Percentiles rank a stretch among this genome's conserved stretches.
phyloP scores from a whole-genome alignment of 2,888 invertebrate species.

The Drosophila pegasa region DNA sequence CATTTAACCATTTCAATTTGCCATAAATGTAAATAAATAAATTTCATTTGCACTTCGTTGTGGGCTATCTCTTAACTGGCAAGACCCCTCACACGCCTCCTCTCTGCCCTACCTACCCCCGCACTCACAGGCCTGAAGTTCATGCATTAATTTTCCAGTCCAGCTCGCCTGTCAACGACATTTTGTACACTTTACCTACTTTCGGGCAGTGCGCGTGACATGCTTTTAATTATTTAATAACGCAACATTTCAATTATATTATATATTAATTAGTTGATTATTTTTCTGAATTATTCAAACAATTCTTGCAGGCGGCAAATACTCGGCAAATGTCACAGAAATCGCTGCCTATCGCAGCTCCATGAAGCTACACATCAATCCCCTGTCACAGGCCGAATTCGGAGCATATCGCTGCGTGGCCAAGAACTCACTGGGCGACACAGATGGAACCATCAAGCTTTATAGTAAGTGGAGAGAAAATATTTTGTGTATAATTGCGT shows the following conservation, averaged over 20 bases:
- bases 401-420: slow-evolving; percentile 93
- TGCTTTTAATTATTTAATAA: slow-evolving; percentile 72
- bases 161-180: slow-evolving; percentile 65
- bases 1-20: slow-evolving; percentile 32
- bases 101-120: too few relatives aligned
- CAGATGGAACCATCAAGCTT: slow-evolving; percentile 92
- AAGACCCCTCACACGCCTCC: slow-evolving; percentile 16
- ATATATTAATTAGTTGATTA: slow-evolving; percentile 66
- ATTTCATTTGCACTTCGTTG: slow-evolving; percentile 67
- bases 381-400: slow-evolving; percentile 89
- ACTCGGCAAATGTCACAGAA: slow-evolving; percentile 89
- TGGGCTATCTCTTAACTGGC: slow-evolving; percentile 64
- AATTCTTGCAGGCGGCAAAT: slow-evolving; percentile 87
- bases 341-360: slow-evolving; percentile 92
- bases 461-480: slow-evolving; percentile 90
- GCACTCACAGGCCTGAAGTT: slow-evolving; percentile 12
- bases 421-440: slow-evolving; percentile 93
- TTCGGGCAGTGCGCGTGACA: slow-evolving; percentile 54
- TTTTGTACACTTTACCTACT: slow-evolving; percentile 45
- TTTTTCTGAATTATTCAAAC: slow-evolving; percentile 47
- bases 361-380: slow-evolving; percentile 90
- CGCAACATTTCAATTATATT: slow-evolving; percentile 67
- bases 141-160: slow-evolving; percentile 62
- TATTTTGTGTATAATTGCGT: too few relatives aligned
- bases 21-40: slow-evolving; percentile 72